Conservation (phyloP, 2,113 vertebrate genomes). For the Gymnarchus niloticus region DNA sequence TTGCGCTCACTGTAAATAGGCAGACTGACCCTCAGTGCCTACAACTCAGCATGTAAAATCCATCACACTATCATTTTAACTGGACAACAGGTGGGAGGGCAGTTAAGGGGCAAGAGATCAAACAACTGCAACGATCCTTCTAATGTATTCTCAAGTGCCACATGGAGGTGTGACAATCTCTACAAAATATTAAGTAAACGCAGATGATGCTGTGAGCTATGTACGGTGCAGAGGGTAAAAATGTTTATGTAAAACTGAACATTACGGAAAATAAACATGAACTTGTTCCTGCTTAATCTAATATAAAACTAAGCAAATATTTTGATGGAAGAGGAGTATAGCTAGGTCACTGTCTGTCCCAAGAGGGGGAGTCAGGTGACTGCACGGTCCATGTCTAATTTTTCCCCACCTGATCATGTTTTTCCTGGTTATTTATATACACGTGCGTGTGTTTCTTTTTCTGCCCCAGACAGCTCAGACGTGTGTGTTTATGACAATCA, state of each 20-base stretch:
- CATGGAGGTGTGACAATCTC: no score
- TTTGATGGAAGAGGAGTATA: neutral
- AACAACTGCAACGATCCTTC: neutral
- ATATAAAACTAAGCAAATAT: no score
- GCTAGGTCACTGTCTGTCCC: neutral
- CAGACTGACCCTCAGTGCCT: neutral
- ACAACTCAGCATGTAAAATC: neutral
- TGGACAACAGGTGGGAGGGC: neutral
- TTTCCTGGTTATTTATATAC: slow-evolving; percentile 1
- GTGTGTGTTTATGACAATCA: neutral
- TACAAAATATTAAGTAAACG: neutral
- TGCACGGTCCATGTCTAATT: neutral
- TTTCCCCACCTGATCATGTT: neutral
- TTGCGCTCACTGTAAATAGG: neutral
- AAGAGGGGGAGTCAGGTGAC: neutral
- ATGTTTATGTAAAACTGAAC: neutral
- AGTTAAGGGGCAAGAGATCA: neutral
- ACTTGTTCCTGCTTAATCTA: neutral
- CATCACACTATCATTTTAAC: neutral
- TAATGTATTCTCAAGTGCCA: neutral
- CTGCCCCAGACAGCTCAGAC: neutral
- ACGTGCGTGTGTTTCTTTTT: neutral
- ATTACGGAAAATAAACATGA: neutral
- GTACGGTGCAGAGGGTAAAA: neutral
- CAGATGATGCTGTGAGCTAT: neutral